Conservation (phyloP, 2,888 invertebrate species). For the Diachrysia chrysitis region DNA sequence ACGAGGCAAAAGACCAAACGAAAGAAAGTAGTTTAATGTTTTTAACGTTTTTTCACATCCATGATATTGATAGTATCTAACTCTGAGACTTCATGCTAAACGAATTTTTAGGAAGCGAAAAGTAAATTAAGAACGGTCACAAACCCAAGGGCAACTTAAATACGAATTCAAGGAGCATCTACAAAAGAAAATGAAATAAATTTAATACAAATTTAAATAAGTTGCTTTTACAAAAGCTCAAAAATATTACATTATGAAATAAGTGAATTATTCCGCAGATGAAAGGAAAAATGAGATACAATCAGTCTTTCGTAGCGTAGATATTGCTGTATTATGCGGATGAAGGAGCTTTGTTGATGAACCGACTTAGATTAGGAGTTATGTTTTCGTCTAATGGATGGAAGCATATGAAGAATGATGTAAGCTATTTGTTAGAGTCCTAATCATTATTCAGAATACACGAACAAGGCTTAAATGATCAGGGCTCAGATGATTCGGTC, state of each 20-base stretch:
- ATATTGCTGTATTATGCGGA: conserved; percentile 17
- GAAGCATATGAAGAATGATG: conserved; percentile 9
- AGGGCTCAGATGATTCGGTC: background rate
- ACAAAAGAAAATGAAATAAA: background rate
- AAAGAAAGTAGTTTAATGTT: background rate
- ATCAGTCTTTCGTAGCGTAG: conserved; percentile 6
- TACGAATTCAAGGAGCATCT: background rate
- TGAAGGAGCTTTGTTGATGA: background rate
- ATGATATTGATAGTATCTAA: no score
- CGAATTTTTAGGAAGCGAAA: background rate
- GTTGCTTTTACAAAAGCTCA: background rate
- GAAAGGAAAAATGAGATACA: conserved; percentile 16
- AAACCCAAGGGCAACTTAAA: background rate
- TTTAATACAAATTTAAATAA: conserved; percentile 1
- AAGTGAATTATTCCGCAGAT: background rate
- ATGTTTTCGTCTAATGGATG: conserved; percentile 6
- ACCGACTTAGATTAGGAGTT: background rate
- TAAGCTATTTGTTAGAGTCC: background rate
- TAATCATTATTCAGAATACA: background rate
- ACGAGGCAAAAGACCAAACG: background rate
- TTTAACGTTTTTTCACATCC: no score
- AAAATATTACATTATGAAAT: conserved; percentile 4
- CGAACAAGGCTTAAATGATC: background rate
- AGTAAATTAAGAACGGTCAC: background rate
- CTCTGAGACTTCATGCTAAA: background rate